These are phyloP conservation scores for Glareola pratincola DNA, from an alignment of 2,113 vertebrate species.

Conservation along the genomic window DNA sequence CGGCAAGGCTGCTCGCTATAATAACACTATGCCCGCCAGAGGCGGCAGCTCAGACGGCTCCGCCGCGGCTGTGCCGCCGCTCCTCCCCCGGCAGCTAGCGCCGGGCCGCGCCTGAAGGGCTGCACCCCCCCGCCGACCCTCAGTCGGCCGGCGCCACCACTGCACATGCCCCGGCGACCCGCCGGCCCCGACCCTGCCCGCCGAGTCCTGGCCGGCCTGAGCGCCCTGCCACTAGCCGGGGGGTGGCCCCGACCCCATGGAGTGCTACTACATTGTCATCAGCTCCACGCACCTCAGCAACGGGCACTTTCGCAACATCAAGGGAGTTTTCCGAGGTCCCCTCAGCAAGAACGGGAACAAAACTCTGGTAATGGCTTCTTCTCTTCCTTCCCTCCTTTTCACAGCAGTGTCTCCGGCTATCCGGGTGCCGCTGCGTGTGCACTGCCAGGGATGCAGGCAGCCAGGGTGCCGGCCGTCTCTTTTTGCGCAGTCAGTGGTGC, in stretches of 20 bases:
- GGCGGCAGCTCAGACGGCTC: slow-evolving; percentile 56
- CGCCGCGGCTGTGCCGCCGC: slow-evolving; percentile 41
- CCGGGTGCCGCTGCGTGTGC: neutral
- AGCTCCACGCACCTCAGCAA: slow-evolving; percentile 96
- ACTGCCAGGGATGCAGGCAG: neutral
- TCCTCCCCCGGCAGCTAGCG: neutral
- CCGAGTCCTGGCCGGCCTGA: neutral
- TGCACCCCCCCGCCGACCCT: neutral
- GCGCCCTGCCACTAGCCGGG: slow-evolving; percentile 15
- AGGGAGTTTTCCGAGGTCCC: slow-evolving; percentile 96
- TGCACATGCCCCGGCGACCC: neutral
- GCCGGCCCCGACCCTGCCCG: neutral
- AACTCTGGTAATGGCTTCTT: slow-evolving; percentile 82
- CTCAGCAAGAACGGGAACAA: slow-evolving; percentile 86
- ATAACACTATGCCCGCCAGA: slow-evolving; percentile 73
- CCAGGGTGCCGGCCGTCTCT: neutral
- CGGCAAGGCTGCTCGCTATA: slow-evolving; percentile 78
- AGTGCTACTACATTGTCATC: slow-evolving; percentile 99
- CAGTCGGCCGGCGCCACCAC: neutral
- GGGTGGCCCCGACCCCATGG: slow-evolving; percentile 80
- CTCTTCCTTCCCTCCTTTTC: neutral
- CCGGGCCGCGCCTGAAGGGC: neutral
- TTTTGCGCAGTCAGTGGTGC: neutral
- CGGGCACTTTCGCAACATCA: slow-evolving; percentile 97
- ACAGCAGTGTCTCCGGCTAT: neutral